A percentile compares a stretch with the other conserved stretches of the same genome.
Conservation (phyloP, 2,888 invertebrate genomes). For the Petrolisthes cinctipes region DNA sequence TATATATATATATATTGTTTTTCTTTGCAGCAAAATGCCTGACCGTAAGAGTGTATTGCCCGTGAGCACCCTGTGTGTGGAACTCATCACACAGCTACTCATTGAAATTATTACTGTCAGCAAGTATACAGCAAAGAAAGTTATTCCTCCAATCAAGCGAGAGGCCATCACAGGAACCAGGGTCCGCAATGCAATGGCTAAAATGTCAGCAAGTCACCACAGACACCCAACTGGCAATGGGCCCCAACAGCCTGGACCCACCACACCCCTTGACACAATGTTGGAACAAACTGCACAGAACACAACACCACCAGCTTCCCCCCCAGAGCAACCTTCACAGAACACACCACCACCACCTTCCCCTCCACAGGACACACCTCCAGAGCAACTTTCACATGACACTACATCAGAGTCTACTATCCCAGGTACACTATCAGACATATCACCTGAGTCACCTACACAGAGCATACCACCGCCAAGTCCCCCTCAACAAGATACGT, state of each 20-base stretch:
- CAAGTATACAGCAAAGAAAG: no score
- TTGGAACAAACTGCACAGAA: no score
- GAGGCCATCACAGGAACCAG: no score
- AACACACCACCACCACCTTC: background rate
- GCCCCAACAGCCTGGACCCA: no score
- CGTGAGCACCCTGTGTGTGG: conserved; percentile 43
- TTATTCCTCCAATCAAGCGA: no score
- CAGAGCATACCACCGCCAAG: background rate
- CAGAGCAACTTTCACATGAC: background rate
- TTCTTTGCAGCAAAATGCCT: conserved; percentile 42
- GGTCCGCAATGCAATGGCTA: no score
- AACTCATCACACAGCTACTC: conserved; percentile 35
- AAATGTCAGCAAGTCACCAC: no score
- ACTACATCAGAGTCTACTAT: background rate
- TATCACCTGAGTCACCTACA: background rate
- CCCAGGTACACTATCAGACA: background rate
- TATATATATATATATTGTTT: background rate
- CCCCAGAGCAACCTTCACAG: no score
- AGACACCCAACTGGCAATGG: no score
- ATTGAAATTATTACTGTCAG: conserved; percentile 18
- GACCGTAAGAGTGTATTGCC: conserved; percentile 32
- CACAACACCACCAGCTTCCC: no score
- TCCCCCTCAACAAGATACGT: background rate
- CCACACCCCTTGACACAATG: no score
- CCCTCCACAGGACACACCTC: background rate